Base-by-base conservation (phyloP, 1,140 invertebrate genomes). In the Caenorhabditis latens region DNA sequence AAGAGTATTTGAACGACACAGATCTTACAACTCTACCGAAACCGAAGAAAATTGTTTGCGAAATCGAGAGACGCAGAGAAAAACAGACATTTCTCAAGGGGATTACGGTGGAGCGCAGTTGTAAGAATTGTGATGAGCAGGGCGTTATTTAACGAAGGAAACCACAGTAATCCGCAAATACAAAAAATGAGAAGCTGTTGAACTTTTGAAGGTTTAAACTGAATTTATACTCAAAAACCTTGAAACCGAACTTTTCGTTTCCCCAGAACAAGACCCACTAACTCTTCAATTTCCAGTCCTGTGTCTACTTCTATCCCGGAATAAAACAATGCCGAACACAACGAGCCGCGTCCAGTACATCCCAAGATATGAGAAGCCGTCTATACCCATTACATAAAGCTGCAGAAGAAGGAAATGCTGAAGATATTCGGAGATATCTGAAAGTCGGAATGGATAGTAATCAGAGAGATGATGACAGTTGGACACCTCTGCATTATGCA, bases 401-500 rank as follows among this genome's bases (percentile, higher is more conserved):
- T 21, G 91, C 91, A 48, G 92, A 90, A 85, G 88, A 91, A 32
- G 91, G 91, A n/a, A 86, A 91, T 71, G 55, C 40, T 50, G 79
- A 79, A 40, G 53, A 71, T 8, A 86, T 91, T n/a, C 86, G 90
- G 89, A 21, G 57, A n/a, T 63, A 86, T 87, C 87, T 84, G 53
- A 91, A 91, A 61, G 82, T 75, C 16, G 67, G 92, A 19, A 86
- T 91, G 63, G 83, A 84, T 57, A 87, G 91, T 24, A 91, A 91
- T 75, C 89, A 90, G 75, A 53, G 63, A 32, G 91, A 91, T 82
- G 85, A 83, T n/a, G 91, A 91, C 61, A 84, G 58, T 50, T 91
- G 91, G 91, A 92, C 91, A 19, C 90, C 91, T 11, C 67, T 91
- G 9, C 91, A 91, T 71, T 91, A 91, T 85, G 90, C 87, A 46